These are phyloP conservation scores for Nibea albiflora DNA, from an alignment of 2,113 vertebrate species.

Conservation along the genomic window DNA sequence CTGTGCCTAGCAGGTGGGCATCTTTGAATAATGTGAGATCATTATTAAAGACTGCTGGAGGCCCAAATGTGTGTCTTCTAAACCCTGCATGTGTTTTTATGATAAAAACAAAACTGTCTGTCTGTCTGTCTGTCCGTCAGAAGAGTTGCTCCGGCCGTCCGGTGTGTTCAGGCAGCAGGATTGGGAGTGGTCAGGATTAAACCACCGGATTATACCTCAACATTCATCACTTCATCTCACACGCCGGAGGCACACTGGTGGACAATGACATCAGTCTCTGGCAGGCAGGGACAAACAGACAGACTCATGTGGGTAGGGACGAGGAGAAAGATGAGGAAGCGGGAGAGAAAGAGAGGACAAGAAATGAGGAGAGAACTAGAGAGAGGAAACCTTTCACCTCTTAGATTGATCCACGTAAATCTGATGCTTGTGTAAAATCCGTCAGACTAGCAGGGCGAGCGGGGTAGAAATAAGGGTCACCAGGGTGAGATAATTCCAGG, in stretches of 20 bases:
- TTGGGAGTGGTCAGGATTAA: slow-evolving; percentile 78
- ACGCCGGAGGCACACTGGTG: slow-evolving; percentile 51
- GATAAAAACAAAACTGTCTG: slow-evolving; percentile 23
- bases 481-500: slow-evolving; percentile 4
- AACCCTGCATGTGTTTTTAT: slow-evolving; percentile 10
- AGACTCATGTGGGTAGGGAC: slow-evolving; percentile 63
- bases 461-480: slow-evolving; percentile 33
- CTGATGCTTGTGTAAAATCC: slow-evolving; percentile 42
- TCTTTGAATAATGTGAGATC: slow-evolving; percentile 66
- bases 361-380: slow-evolving; percentile 26
- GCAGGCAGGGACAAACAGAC: slow-evolving; percentile 55
- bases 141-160: slow-evolving; percentile 50
- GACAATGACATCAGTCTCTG: slow-evolving; percentile 80
- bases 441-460: background rate
- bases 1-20: slow-evolving; percentile 53
- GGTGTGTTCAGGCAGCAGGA: slow-evolving; percentile 52
- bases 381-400: slow-evolving; percentile 47
- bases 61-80: slow-evolving; percentile 37
- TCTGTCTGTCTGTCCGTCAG: background rate
- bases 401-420: slow-evolving; percentile 35
- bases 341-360: background rate
- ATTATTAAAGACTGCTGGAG: slow-evolving; percentile 50
- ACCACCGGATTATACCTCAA: slow-evolving; percentile 77
- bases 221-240: slow-evolving; percentile 78
- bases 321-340: slow-evolving; percentile 36